Evolutionary conservation across 2,888 invertebrate genomes (phyloP).

Genomic region (Eilema sororculum): DNA sequence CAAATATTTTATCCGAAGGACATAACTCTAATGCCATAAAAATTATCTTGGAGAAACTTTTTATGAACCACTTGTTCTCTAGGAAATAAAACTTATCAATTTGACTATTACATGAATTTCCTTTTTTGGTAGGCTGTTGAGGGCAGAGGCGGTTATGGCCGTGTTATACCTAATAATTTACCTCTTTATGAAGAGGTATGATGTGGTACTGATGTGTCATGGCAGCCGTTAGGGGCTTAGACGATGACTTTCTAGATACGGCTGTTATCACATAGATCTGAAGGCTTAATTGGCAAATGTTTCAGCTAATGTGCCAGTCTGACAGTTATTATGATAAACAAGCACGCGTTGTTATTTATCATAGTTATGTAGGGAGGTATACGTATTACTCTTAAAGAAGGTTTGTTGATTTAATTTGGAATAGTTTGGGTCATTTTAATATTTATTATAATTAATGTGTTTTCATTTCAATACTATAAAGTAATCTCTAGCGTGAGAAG

Average conservation of each 20-base stretch:
- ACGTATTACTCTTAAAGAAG: background rate
- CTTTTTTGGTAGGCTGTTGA: slow-evolving; percentile 26
- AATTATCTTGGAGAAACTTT: slow-evolving; percentile 22
- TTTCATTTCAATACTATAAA: background rate
- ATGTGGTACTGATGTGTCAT: slow-evolving; percentile 37
- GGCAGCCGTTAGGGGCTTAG: slow-evolving; percentile 56
- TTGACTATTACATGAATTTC: slow-evolving; percentile 22
- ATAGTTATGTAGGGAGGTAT: background rate
- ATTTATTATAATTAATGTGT: background rate
- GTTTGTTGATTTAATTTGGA: background rate
- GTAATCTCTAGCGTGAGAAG: too few species aligned
- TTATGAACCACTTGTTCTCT: slow-evolving; percentile 19
- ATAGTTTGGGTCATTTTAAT: background rate
- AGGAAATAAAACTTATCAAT: slow-evolving; percentile 34
- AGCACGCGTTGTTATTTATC: slow-evolving; percentile 19
- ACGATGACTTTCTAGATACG: slow-evolving; percentile 70
- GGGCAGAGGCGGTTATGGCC: slow-evolving; percentile 12
- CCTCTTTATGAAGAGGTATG: slow-evolving; percentile 44
- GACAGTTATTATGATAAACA: slow-evolving; percentile 40
- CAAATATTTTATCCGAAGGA: slow-evolving; percentile 12
- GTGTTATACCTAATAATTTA: slow-evolving; percentile 52
- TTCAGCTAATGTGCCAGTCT: slow-evolving; percentile 59
- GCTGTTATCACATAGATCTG: slow-evolving; percentile 63
- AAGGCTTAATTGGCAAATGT: slow-evolving; percentile 64
- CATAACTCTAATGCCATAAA: slow-evolving; percentile 15